A percentile compares a stretch with the other conserved stretches of the same genome.
Evolutionary conservation across 2,113 vertebrate species (phyloP).

Genomic region (Oncorhynchus clarkii): DNA sequence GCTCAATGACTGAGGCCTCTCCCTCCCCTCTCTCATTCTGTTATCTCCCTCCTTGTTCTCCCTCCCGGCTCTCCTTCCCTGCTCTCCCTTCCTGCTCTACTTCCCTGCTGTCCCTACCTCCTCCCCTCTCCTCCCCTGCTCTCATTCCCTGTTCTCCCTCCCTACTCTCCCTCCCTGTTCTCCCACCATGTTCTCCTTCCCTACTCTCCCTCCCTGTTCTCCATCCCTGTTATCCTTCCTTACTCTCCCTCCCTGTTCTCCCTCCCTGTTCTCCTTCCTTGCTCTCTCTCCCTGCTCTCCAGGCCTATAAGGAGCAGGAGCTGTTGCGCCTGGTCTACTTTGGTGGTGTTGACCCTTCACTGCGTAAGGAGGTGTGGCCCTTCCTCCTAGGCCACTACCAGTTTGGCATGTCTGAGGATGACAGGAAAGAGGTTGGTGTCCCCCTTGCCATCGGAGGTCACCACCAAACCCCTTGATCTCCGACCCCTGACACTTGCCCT

Average conservation of each 20-base stretch:
- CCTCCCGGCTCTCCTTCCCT: no score
- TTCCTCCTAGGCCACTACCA: constrained; percentile 96
- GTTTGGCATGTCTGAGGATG: constrained; percentile 85
- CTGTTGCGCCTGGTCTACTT: constrained; percentile 91
- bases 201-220: no score
- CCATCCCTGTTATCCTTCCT: no score
- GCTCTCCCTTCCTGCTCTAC: no score
- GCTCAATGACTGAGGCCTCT: neutral
- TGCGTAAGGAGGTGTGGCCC: constrained; percentile 97
- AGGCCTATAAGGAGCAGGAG: constrained; percentile 89
- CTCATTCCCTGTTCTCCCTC: no score
- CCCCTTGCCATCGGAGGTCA: neutral
- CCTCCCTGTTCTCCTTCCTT: no score
- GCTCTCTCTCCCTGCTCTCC: neutral
- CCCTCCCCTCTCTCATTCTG: neutral
- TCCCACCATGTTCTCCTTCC: no score
- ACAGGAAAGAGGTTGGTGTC: constrained; percentile 86
- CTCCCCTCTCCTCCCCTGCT: no score
- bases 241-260: no score
- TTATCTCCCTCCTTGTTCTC: no score
- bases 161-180: no score
- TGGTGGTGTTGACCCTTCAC: constrained; percentile 86
- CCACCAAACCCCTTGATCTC: neutral
- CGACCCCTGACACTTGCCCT: neutral
- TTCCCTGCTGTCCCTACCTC: no score